These are phyloP conservation scores for Trichoplusia ni DNA, from an alignment of 1,140 invertebrate genomes.

Conservation along the genomic window DNA sequence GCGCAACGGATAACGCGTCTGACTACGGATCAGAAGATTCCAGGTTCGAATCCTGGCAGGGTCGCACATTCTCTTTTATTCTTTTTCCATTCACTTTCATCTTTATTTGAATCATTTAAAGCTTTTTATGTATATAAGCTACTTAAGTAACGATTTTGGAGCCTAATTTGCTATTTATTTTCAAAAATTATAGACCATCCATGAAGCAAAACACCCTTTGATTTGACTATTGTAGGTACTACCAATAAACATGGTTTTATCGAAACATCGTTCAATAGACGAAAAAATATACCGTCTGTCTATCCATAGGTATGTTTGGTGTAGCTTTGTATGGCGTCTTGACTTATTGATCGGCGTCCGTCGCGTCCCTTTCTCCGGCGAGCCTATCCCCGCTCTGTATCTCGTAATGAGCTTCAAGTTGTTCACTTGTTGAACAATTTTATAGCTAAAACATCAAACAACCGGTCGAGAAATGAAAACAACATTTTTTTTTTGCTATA, in stretches of 20 bases:
- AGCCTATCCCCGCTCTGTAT: not conserved
- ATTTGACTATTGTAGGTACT: too few relatives aligned
- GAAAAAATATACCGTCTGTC: too few relatives aligned
- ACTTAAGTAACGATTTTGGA: too few relatives aligned
- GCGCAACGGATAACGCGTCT: conserved; percentile 96
- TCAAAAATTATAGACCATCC: too few relatives aligned
- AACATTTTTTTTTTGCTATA: too few relatives aligned
- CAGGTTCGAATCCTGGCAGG: conserved; percentile 79
- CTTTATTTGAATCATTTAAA: not conserved
- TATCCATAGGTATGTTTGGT: too few relatives aligned
- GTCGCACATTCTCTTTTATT: conserved; percentile 47
- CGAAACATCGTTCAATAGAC: too few relatives aligned
- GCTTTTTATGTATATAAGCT: too few relatives aligned
- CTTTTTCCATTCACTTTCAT: conserved; percentile 32
- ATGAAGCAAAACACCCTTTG: too few relatives aligned
- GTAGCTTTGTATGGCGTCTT: not conserved
- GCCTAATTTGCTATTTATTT: too few relatives aligned
- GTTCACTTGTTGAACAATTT: not conserved
- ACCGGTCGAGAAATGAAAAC: not conserved
- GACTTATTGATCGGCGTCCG: conserved; percentile 24
- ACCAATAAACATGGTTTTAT: too few relatives aligned
- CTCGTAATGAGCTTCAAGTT: not conserved
- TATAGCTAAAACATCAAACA: not conserved
- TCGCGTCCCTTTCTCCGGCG: not conserved
- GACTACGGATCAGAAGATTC: conserved; percentile 89